These are phyloP conservation scores for Endomychus coccineus DNA, from an alignment of 2,888 invertebrate genomes.

Conservation along the genomic window DNA sequence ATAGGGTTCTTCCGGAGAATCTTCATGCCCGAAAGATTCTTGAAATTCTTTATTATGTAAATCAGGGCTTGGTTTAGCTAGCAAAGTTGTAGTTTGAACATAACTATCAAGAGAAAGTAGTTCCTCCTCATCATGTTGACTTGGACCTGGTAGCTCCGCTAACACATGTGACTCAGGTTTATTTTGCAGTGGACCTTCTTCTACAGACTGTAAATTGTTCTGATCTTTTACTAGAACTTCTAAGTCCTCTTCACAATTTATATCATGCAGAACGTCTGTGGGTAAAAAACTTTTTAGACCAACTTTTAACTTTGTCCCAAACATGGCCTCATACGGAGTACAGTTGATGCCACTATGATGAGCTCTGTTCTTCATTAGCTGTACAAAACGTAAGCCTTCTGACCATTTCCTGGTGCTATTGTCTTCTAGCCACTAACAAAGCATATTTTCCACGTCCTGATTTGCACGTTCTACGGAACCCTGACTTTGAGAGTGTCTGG, in stretches of 20 bases:
- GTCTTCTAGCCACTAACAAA: conserved; percentile 34
- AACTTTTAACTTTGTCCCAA: conserved; percentile 10
- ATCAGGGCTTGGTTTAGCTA: conserved; percentile 11
- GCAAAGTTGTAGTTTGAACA: conserved; percentile 11
- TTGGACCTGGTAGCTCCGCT: conserved; percentile 6
- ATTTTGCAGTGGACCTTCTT: conserved; percentile 11
- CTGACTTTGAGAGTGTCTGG: conserved; percentile 31
- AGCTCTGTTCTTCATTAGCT: conserved; percentile 40
- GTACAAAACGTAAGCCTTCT: conserved; percentile 37
- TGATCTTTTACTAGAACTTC: conserved; percentile 10
- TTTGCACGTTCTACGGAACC: conserved; percentile 35
- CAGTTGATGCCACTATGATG: conserved; percentile 34
- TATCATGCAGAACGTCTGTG: not conserved
- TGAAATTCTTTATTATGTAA: conserved; percentile 10
- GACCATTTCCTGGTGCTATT: conserved; percentile 36
- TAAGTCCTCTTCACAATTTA: conserved; percentile 6
- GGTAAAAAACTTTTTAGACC: conserved; percentile 8
- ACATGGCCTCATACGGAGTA: conserved; percentile 15
- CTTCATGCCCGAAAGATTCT: conserved; percentile 7
- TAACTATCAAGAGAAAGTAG: conserved; percentile 12
- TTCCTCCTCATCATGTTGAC: no score
- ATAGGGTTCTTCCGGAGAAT: conserved; percentile 10
- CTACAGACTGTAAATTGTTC: conserved; percentile 12
- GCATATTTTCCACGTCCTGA: conserved; percentile 37
- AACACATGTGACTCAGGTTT: conserved; percentile 7